Evolutionary conservation across 2,888 invertebrate species (phyloP).

Genomic region (Troglohyphantes excavatus): DNA sequence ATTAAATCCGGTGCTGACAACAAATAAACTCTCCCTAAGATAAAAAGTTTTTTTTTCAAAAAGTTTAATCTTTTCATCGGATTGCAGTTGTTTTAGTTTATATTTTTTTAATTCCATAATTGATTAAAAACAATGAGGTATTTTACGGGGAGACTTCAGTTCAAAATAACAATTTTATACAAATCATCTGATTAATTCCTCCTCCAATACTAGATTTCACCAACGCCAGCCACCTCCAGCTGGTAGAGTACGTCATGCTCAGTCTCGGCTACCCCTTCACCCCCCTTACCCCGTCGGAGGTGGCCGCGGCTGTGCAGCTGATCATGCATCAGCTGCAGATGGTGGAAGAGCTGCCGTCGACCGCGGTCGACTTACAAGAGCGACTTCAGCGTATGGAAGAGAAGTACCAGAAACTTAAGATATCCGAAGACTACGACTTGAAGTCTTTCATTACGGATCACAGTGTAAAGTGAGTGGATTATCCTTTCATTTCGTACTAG

Average conservation of each 20-base stretch:
- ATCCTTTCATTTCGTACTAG: neutral
- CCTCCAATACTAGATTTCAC: no score
- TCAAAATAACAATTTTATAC: no score
- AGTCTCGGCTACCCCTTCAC: constrained; percentile 37
- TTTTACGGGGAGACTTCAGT: no score
- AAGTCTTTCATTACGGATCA: neutral
- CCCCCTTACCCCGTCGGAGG: constrained; percentile 26
- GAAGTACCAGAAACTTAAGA: neutral
- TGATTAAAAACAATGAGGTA: no score
- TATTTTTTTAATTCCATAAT: no score
- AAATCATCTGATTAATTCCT: no score
- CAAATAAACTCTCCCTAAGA: no score
- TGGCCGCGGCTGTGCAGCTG: neutral
- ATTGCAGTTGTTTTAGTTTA: no score
- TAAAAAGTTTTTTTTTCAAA: no score
- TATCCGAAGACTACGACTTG: neutral
- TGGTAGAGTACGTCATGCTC: constrained; percentile 24
- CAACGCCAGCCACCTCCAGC: neutral
- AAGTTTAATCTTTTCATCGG: no score
- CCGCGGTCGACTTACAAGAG: neutral
- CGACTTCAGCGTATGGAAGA: neutral
- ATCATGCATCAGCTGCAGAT: neutral
- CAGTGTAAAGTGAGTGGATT: constrained; percentile 12
- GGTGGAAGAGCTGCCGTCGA: neutral
- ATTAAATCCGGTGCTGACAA: no score